These are phyloP conservation scores for Labroides dimidiatus DNA, from an alignment of 2,797 vertebrate species.

Conservation along the genomic window DNA sequence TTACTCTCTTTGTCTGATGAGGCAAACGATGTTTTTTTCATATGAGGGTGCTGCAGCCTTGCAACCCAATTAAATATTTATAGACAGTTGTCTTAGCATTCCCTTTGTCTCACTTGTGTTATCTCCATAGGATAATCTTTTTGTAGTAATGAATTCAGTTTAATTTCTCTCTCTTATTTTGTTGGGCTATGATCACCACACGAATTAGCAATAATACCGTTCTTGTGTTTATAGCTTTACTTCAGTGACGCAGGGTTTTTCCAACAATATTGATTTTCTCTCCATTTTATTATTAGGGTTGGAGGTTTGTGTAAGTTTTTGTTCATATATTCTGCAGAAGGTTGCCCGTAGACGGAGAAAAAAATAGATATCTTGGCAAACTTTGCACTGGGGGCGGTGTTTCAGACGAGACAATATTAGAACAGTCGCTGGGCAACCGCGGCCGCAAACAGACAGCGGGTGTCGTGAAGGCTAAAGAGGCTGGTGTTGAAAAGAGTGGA, in stretches of 20 bases:
- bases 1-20: not conserved
- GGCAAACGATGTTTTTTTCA: not conserved
- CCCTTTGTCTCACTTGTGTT: not conserved
- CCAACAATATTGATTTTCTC: too few species aligned
- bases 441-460: slow-evolving; percentile 74
- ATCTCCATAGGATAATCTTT: not conserved
- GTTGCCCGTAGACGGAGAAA: not conserved
- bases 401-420: slow-evolving; percentile 61
- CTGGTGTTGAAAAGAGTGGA: slow-evolving; percentile 80
- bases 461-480: slow-evolving; percentile 78
- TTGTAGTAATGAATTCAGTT: not conserved
- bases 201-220: too few species aligned
- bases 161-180: not conserved
- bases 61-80: not conserved
- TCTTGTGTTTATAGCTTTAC: too few species aligned
- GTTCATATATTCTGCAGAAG: too few species aligned
- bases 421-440: slow-evolving; percentile 77
- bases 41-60: not conserved
- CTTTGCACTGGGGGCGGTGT: slow-evolving; percentile 48
- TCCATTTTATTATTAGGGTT: too few species aligned
- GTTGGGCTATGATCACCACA: not conserved
- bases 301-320: too few species aligned
- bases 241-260: too few species aligned
- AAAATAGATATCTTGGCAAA: slow-evolving; percentile 39
- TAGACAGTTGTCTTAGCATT: not conserved